Conservation (phyloP, 1,140 invertebrate species). For the Scaptomyza pallida region DNA sequence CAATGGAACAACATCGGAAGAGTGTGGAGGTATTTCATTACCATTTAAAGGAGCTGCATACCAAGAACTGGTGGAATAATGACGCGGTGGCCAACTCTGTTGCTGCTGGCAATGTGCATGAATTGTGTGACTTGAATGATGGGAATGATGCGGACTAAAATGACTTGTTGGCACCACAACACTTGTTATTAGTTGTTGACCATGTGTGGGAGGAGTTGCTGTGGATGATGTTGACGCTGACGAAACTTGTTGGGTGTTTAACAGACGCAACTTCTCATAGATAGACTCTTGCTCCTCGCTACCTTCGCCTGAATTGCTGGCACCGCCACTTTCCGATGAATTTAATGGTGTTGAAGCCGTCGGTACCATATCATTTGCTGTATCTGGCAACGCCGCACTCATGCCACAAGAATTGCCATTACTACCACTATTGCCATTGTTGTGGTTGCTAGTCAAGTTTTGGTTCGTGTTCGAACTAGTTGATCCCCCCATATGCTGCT, state of each 20-base stretch:
- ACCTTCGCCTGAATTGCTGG: constrained; percentile 84
- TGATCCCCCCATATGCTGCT: constrained; percentile 85
- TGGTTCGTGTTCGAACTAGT: constrained; percentile 10
- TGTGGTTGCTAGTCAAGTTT: constrained; percentile 13
- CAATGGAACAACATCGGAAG: constrained; percentile 29
- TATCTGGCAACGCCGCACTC: too few relatives aligned
- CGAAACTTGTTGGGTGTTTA: constrained; percentile 88
- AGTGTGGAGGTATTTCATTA: constrained; percentile 30
- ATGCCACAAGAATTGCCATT: not conserved
- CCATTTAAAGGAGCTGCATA: constrained; percentile 62
- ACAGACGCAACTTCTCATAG: constrained; percentile 93
- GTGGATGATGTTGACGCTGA: constrained; percentile 18
- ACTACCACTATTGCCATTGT: constrained; percentile 22
- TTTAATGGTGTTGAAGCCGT: constrained; percentile 71
- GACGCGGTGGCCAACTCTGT: constrained; percentile 63
- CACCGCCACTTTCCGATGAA: constrained; percentile 73
- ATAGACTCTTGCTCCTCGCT: constrained; percentile 87
- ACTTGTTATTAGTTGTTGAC: too few relatives aligned
- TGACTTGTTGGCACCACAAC: constrained; percentile 39
- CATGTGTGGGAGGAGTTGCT: too few relatives aligned
- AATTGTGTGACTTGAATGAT: constrained; percentile 1
- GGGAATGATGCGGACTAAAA: constrained; percentile 27
- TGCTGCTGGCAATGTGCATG: constrained; percentile 39
- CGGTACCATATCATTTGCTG: constrained; percentile 47
- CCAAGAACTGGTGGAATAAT: constrained; percentile 71